phyloP scores from a whole-genome alignment of 2,113 vertebrate genomes.

The Lutjanus erythropterus region DNA sequence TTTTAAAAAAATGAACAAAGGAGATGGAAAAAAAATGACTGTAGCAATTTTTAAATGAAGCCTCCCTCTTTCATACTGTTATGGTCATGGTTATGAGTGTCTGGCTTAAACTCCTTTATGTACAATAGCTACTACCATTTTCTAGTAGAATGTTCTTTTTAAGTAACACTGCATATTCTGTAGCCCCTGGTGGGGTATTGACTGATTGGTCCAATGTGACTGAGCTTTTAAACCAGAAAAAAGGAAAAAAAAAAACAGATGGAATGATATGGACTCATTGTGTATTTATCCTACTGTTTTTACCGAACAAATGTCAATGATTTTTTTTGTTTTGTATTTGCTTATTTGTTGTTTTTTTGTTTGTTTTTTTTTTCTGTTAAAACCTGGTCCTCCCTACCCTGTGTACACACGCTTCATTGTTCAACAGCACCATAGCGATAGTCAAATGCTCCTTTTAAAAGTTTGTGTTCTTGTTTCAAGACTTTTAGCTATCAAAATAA shows the following conservation, averaged over 20 bases:
- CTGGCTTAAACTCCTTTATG: conserved; percentile 82
- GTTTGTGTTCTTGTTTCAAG: conserved; percentile 72
- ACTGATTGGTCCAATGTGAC: conserved; percentile 79
- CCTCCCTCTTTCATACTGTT: conserved; percentile 81
- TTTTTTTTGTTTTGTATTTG: conserved; percentile 70
- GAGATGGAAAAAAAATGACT: conserved; percentile 75
- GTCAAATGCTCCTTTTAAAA: conserved; percentile 62
- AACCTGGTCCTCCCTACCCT: conserved; percentile 73
- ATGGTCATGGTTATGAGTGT: conserved; percentile 80
- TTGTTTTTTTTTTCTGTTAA: conserved; percentile 64
- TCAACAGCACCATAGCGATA: conserved; percentile 80
- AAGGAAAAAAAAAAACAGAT: conserved; percentile 49
- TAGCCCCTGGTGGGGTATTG: conserved; percentile 77
- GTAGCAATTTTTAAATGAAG: conserved; percentile 84
- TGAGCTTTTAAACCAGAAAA: conserved; percentile 77
- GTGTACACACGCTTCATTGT: conserved; percentile 74
- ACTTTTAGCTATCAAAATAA: conserved; percentile 82
- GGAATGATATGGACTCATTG: conserved; percentile 82
- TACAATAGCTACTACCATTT: conserved; percentile 86
- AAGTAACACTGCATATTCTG: conserved; percentile 82
- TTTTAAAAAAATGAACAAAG: conserved; percentile 54
- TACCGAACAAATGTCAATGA: conserved; percentile 84
- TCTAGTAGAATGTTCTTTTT: conserved; percentile 86
- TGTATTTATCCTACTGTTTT: conserved; percentile 90
- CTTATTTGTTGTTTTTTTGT: conserved; percentile 68